Conservation (phyloP, 2,888 invertebrate species). For the Orthonevra nobilis region DNA sequence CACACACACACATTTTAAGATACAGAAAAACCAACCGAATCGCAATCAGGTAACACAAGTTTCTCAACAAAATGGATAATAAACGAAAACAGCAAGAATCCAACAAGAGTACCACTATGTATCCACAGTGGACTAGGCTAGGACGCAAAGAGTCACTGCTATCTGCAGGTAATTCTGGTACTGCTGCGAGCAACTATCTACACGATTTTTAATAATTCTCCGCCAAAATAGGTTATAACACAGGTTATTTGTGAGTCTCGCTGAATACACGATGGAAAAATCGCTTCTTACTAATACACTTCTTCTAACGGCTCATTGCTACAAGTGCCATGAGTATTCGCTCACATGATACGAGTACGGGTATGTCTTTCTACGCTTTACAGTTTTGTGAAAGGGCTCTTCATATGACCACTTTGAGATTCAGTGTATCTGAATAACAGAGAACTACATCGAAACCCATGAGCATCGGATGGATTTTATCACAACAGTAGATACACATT, state of each 20-base stretch:
- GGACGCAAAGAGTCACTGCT: slow-evolving; percentile 59
- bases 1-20: slow-evolving; percentile 2
- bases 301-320: slow-evolving; percentile 56
- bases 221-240: slow-evolving; percentile 68
- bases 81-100: slow-evolving; percentile 17
- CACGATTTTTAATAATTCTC: slow-evolving; percentile 70
- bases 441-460: slow-evolving; percentile 26
- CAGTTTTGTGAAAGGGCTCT: slow-evolving; percentile 66
- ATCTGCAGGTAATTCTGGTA: slow-evolving; percentile 54
- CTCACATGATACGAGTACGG: too few species aligned
- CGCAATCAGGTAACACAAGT: slow-evolving; percentile 69
- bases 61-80: slow-evolving; percentile 49
- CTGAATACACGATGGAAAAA: slow-evolving; percentile 47
- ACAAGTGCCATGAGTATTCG: slow-evolving; percentile 1
- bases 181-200: slow-evolving; percentile 62
- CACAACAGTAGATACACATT: slow-evolving; percentile 37
- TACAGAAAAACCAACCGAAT: slow-evolving; percentile 49
- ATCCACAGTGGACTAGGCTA: slow-evolving; percentile 42
- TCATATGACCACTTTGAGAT: slow-evolving; percentile 52
- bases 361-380: slow-evolving; percentile 8
- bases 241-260: slow-evolving; percentile 52
- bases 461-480: slow-evolving; percentile 55
- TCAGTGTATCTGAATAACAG: slow-evolving; percentile 25
- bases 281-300: slow-evolving; percentile 45
- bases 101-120: slow-evolving; percentile 53